These are phyloP conservation scores for Metridium senile DNA, from an alignment of 92 coral and sea anemone genomes.

Conservation along the genomic window DNA sequence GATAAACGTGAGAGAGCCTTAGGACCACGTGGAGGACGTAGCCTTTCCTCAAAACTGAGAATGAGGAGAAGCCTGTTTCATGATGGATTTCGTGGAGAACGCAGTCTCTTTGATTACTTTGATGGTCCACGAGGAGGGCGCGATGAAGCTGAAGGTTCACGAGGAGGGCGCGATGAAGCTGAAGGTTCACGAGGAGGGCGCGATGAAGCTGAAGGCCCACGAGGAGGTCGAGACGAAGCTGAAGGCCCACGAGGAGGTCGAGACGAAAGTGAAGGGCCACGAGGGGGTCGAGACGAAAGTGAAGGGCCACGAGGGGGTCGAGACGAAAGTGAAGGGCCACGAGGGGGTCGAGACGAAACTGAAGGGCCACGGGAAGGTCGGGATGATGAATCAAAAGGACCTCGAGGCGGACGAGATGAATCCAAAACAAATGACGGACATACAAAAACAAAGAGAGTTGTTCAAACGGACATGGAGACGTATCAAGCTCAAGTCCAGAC, in stretches of 20 bases:
- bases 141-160: conserved; percentile 54
- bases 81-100: conserved; percentile 78
- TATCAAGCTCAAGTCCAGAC: conserved; percentile 5
- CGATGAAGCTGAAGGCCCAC: conserved; percentile 32
- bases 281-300: conserved; percentile 45
- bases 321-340: conserved; percentile 33
- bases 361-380: conserved; percentile 67
- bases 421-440: neutral
- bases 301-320: conserved; percentile 67
- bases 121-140: conserved; percentile 79
- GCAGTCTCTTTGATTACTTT: conserved; percentile 25
- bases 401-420: conserved; percentile 55
- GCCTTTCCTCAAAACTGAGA: conserved; percentile 57
- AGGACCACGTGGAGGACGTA: conserved; percentile 68
- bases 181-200: conserved; percentile 45
- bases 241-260: conserved; percentile 75
- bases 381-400: conserved; percentile 27
- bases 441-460: conserved; percentile 16
- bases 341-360: conserved; percentile 43
- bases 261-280: conserved; percentile 47
- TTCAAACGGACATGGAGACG: neutral
- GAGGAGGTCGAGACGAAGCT: conserved; percentile 55
- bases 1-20: conserved; percentile 26
- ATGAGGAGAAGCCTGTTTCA: conserved; percentile 63
- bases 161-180: conserved; percentile 52